These are phyloP conservation scores for Proctacanthus coquilletti DNA, from an alignment of 1,140 invertebrate species.

Conservation along the genomic window DNA sequence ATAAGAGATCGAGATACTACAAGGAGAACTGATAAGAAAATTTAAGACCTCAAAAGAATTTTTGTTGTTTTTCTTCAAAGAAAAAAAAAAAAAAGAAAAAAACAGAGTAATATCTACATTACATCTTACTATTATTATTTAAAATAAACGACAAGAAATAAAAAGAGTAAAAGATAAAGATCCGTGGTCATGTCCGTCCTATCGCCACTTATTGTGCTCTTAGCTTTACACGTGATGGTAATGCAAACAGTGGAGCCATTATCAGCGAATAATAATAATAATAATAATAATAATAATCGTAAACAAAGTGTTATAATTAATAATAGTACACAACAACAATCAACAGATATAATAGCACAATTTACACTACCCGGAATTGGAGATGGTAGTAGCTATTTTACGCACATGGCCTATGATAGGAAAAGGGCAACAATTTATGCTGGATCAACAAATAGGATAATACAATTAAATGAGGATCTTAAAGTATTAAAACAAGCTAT, in stretches of 20 bases:
- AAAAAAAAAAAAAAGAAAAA: too few species aligned
- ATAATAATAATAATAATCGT: neutral
- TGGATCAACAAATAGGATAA: conserved; percentile 68
- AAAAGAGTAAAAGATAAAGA: neutral
- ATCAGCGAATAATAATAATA: too few species aligned
- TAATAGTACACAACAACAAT: neutral
- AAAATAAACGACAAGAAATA: neutral
- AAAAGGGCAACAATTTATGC: conserved; percentile 50
- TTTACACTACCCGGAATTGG: neutral
- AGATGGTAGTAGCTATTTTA: conserved; percentile 24
- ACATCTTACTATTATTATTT: too few species aligned
- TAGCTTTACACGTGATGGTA: too few species aligned
- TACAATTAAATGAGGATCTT: conserved; percentile 63
- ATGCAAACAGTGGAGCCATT: too few species aligned
- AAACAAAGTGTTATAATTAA: neutral
- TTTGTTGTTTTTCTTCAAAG: too few species aligned
- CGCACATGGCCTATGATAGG: conserved; percentile 36
- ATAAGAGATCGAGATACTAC: too few species aligned
- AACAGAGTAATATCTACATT: too few species aligned
- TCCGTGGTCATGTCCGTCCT: conserved; percentile 1
- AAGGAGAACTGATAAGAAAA: too few species aligned
- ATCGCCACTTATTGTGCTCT: neutral
- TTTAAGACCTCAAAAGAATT: too few species aligned
- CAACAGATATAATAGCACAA: neutral
- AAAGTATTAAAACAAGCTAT: conserved; percentile 48